phyloP scores from a whole-genome alignment of 2,113 vertebrate species.

The Potamarius usumacintae region DNA sequence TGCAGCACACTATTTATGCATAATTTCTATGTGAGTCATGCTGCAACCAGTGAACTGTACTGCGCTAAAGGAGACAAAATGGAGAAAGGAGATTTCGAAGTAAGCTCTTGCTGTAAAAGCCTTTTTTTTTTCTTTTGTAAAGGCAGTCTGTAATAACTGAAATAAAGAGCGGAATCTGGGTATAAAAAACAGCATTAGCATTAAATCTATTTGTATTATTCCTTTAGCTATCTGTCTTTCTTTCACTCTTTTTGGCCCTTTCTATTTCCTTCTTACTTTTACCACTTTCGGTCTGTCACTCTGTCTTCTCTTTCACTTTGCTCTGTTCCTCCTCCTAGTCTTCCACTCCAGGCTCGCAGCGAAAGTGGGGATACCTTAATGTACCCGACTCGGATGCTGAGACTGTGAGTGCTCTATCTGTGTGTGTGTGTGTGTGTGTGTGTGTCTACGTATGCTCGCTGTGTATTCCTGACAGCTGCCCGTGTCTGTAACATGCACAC shows the following conservation, averaged over 20 bases:
- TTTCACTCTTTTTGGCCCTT: background rate
- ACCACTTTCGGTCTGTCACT: background rate
- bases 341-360: conserved; percentile 82
- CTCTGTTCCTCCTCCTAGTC: conserved; percentile 71
- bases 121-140: background rate
- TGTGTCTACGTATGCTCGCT: conserved; percentile 33
- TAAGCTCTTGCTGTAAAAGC: conserved; percentile 6
- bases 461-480: background rate
- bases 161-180: background rate
- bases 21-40: conserved; percentile 35
- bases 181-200: background rate
- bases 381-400: conserved; percentile 93
- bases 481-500: conserved; percentile 13
- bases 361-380: conserved; percentile 90
- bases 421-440: conserved; percentile 9
- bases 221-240: conserved; percentile 3
- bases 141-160: background rate
- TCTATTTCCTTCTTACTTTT: background rate
- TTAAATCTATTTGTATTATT: background rate
- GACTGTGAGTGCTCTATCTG: conserved; percentile 84
- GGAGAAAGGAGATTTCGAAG: conserved; percentile 1
- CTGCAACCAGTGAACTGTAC: conserved; percentile 23
- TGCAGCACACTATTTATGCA: background rate
- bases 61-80: background rate
- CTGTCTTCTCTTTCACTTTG: conserved; percentile 33